Conservation (phyloP, 2,888 invertebrate genomes). For the Anthophora plumipes region DNA sequence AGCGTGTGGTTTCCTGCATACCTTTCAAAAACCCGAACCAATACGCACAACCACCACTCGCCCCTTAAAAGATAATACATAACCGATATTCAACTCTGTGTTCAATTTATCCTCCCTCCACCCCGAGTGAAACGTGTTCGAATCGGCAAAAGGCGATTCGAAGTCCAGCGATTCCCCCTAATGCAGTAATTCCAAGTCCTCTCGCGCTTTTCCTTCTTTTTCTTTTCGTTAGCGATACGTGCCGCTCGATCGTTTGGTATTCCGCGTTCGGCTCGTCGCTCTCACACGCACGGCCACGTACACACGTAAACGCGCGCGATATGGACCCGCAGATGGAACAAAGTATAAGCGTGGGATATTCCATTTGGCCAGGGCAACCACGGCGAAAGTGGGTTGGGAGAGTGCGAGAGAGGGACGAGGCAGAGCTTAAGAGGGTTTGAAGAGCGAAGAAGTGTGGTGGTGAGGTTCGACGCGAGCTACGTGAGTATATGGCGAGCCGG, state of each 20-base stretch:
- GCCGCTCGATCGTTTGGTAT: slow-evolving; percentile 63
- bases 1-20: too few species aligned
- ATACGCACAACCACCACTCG: too few species aligned
- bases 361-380: slow-evolving; percentile 53
- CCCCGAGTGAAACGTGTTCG: neutral
- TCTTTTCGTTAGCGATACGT: slow-evolving; percentile 13
- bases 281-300: neutral
- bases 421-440: slow-evolving; percentile 66
- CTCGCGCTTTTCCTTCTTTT: slow-evolving; percentile 25
- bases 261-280: slow-evolving; percentile 44
- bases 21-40: too few species aligned
- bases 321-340: slow-evolving; percentile 66
- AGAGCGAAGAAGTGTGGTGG: slow-evolving; percentile 57
- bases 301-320: slow-evolving; percentile 26
- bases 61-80: neutral
- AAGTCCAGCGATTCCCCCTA: slow-evolving; percentile 24
- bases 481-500: slow-evolving; percentile 69
- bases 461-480: slow-evolving; percentile 60
- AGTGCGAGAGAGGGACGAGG: neutral
- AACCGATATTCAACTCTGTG: neutral
- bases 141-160: slow-evolving; percentile 1
- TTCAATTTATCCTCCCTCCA: neutral
- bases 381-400: slow-evolving; percentile 27
- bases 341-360: slow-evolving; percentile 66
- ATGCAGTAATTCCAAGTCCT: slow-evolving; percentile 61